These are phyloP conservation scores for Morelia viridis DNA, from an alignment of 2,797 vertebrate genomes.

Conservation along the genomic window DNA sequence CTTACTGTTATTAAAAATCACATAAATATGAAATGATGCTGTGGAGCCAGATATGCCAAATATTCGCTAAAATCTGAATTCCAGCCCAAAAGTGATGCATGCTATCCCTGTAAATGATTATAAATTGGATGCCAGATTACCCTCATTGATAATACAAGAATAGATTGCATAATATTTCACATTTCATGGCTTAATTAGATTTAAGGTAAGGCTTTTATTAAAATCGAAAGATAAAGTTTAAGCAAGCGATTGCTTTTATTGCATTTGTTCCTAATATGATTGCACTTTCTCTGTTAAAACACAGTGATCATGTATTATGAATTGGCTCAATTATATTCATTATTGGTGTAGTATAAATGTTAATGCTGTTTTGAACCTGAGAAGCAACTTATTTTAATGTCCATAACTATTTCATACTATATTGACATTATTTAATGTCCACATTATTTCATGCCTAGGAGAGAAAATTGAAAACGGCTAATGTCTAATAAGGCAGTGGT, in stretches of 20 bases:
- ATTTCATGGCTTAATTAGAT: slow-evolving; percentile 26
- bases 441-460: neutral
- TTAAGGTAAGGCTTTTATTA: slow-evolving; percentile 29
- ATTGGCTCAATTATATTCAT: slow-evolving; percentile 14
- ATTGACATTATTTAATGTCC: too few species aligned
- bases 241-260: neutral
- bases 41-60: neutral
- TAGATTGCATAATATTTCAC: neutral
- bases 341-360: slow-evolving; percentile 6
- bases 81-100: neutral
- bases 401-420: slow-evolving; percentile 15
- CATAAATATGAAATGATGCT: neutral
- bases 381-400: slow-evolving; percentile 9
- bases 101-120: slow-evolving; percentile 9
- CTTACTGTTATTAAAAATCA: neutral
- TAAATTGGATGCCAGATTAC: neutral
- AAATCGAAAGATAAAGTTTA: slow-evolving; percentile 32
- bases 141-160: neutral
- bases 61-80: slow-evolving; percentile 13
- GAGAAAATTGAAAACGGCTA: slow-evolving; percentile 1
- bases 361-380: slow-evolving; percentile 21
- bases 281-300: slow-evolving; percentile 43
- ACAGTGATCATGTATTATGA: slow-evolving; percentile 34
- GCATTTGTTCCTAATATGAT: slow-evolving; percentile 39
- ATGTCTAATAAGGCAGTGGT: slow-evolving; percentile 12